Evolutionary conservation across 2,113 vertebrate species (phyloP).

Genomic region (Zingel zingel): DNA sequence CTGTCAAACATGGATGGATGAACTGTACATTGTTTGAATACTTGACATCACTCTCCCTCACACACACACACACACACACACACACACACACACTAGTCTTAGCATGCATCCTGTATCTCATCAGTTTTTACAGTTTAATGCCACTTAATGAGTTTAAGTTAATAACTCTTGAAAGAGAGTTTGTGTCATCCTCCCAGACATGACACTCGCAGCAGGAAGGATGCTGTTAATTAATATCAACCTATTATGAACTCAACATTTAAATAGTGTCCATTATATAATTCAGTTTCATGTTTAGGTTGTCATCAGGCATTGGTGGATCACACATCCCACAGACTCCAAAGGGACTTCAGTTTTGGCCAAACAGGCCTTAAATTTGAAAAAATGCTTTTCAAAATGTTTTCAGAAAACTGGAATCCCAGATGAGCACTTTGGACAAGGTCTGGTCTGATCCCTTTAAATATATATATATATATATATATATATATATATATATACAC

Average conservation of each 20-base stretch:
- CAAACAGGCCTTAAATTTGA: not conserved
- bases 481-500: no score
- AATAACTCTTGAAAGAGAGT: constrained; percentile 48
- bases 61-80: not conserved
- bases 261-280: constrained; percentile 40
- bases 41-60: constrained; percentile 7
- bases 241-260: constrained; percentile 44
- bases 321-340: constrained; percentile 2
- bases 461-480: no score
- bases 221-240: constrained; percentile 44
- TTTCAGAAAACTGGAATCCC: not conserved
- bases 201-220: constrained; percentile 44
- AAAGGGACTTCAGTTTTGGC: not conserved
- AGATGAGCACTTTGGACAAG: not conserved
- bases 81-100: no score
- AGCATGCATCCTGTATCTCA: not conserved
- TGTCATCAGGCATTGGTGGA: constrained; percentile 12
- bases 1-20: not conserved
- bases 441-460: not conserved
- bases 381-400: constrained; percentile 3
- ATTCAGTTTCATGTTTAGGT: constrained; percentile 21
- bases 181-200: constrained; percentile 37
- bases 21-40: constrained; percentile 2
- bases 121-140: constrained; percentile 20
- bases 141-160: constrained; percentile 41